Evolutionary conservation across 2,888 invertebrate species (phyloP), one percentile per base, ranked within the genome.

Genomic region (Hybos culiciformis): DNA sequence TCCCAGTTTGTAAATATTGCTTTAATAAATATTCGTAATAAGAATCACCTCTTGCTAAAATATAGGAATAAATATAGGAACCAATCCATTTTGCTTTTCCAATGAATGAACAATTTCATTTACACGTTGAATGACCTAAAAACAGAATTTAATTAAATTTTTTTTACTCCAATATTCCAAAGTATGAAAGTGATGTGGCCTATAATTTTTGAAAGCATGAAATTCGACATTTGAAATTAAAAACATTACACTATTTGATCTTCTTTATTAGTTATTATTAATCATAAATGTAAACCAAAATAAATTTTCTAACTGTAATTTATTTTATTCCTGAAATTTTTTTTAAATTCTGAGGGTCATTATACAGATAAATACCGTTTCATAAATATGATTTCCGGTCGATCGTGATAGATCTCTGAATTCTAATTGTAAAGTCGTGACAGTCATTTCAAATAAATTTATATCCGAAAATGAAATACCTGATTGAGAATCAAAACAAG

Each of bases 1-100:
- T 88, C 15, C 94, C 96, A 4, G 93, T 93, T 69, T 98, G 97
- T 42, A 98, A 68, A 94, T 96, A 98, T 61, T 97, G 96, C 58
- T 99, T 99, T 4, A 98, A 70, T 48, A 98, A 71, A 67, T 98
- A 98, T 65, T 98, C 98, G 62, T 99, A 98, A 66, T 98, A 99
- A 56, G 92, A 93, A 66, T 98, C 98, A 0, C 93, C 94, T 31
- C 97, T 72, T 1, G 97, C 97, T 1, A 98, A 98, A n/a, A 98
- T 1, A 97, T 90, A 63, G 91, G 94, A 48, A 99, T 93, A 65
- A 93, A 97, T 62, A 98, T 97, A 19, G 96, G 97, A 53, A 98
- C 96, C 41, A 99, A 72, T 3, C 97, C 97, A 56, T 90, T 83
- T 39, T 78, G 80, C 67, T 94, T 93, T 12, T 83, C 79, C 40